Percentiles rank a stretch among this genome's conserved stretches.
Evolutionary conservation across 2,888 invertebrate species (phyloP).

Genomic region (Trichopria drosophilae): DNA sequence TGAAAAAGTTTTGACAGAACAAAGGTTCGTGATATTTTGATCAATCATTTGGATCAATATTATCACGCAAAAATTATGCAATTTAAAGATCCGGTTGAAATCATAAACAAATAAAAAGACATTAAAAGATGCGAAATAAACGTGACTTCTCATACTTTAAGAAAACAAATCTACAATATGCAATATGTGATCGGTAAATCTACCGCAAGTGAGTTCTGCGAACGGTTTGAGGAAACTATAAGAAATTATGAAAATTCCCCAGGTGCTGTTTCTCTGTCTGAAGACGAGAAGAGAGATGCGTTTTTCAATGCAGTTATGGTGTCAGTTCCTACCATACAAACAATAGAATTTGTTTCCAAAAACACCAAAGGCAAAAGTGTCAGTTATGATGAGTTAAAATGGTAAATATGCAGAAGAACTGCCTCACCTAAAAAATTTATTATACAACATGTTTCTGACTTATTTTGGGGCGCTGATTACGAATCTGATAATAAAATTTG

Average conservation of each 20-base stretch:
- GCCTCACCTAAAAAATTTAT: too few species aligned
- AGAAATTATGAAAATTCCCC: conserved; percentile 18
- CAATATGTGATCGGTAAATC: conserved; percentile 27
- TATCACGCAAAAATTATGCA: conserved; percentile 4
- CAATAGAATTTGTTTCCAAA: not conserved
- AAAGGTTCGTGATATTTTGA: not conserved
- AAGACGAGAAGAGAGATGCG: conserved; percentile 17
- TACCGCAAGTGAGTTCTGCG: conserved; percentile 30
- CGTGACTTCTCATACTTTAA: conserved; percentile 24
- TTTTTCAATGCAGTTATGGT: conserved; percentile 9
- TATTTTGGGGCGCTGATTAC: too few species aligned
- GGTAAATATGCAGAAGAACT: too few species aligned
- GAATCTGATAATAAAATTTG: too few species aligned
- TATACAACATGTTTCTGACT: too few species aligned
- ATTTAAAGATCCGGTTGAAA: not conserved
- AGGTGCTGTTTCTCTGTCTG: conserved; percentile 28
- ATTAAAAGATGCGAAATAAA: conserved; percentile 30
- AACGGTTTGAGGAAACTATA: conserved; percentile 30
- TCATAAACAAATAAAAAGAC: not conserved
- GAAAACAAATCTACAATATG: conserved; percentile 31
- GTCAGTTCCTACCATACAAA: not conserved
- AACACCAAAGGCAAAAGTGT: conserved; percentile 3
- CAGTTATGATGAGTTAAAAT: not conserved
- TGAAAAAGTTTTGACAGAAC: not conserved
- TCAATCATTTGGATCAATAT: not conserved